These are phyloP conservation scores for Corvus hawaiiensis DNA, from an alignment of 2,113 vertebrate species.

Conservation along the genomic window DNA sequence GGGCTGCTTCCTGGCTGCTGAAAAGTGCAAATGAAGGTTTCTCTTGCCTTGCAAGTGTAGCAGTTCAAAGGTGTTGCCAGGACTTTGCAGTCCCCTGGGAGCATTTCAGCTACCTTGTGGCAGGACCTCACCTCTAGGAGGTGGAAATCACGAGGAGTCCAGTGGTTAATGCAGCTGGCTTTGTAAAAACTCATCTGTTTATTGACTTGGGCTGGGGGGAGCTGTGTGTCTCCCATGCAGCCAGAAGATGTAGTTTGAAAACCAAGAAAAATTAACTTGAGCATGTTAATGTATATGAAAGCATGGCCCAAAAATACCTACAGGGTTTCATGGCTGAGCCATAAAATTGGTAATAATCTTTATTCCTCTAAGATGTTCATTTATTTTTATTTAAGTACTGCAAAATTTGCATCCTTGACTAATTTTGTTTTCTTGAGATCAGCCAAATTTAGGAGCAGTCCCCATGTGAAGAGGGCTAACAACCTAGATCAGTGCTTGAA, in stretches of 20 bases:
- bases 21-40: not conserved
- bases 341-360: not conserved
- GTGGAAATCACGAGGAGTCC: not conserved
- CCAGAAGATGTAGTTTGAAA: not conserved
- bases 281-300: not conserved
- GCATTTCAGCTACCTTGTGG: not conserved
- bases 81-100: accelerated
- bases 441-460: not conserved
- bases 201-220: not conserved
- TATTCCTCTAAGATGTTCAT: not conserved
- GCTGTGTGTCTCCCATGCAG: not conserved
- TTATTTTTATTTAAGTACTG: not conserved
- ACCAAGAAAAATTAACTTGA: not conserved
- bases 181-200: not conserved
- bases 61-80: not conserved
- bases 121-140: not conserved
- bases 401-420: not conserved
- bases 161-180: not conserved
- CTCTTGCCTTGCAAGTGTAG: accelerated
- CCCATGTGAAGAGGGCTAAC: not conserved
- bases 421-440: not conserved
- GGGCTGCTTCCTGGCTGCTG: not conserved
- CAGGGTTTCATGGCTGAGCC: not conserved
- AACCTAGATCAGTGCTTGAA: not conserved
- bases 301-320: not conserved